These are phyloP conservation scores for Epicauta chinensis DNA, from an alignment of 1,140 invertebrate genomes.

Conservation along the genomic window DNA sequence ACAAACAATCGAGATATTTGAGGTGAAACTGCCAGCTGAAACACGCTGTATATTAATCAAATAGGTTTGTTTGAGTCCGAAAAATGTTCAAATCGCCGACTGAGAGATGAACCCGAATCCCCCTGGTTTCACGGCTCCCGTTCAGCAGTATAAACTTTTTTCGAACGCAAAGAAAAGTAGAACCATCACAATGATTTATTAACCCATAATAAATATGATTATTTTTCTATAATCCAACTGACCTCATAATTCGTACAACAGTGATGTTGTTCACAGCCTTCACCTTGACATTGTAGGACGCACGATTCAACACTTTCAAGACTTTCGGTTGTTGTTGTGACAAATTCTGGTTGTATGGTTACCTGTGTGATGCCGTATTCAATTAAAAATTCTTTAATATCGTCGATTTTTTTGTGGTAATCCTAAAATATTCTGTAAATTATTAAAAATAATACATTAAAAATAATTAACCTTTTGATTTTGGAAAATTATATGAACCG, in stretches of 20 bases:
- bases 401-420: conserved; percentile 56
- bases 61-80: too few relatives aligned
- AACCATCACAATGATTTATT: too few relatives aligned
- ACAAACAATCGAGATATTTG: too few relatives aligned
- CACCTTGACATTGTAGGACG: conserved; percentile 38
- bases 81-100: too few relatives aligned
- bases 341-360: conserved; percentile 75
- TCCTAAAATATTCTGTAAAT: conserved; percentile 45
- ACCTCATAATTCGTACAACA: conserved; percentile 35
- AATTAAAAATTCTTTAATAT: conserved; percentile 61
- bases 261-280: conserved; percentile 33
- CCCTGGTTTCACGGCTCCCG: too few relatives aligned
- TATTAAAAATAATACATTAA: neutral
- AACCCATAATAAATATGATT: too few relatives aligned
- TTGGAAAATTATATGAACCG: conserved; percentile 67
- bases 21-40: too few relatives aligned
- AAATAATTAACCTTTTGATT: conserved; percentile 49
- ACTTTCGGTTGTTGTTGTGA: conserved; percentile 32
- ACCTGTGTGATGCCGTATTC: conserved; percentile 69
- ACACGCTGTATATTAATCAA: too few relatives aligned
- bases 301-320: conserved; percentile 32
- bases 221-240: neutral
- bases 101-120: too few relatives aligned
- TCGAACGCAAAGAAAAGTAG: too few relatives aligned
- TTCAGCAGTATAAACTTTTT: too few relatives aligned